Percentiles rank a stretch among this genome's conserved stretches.
phyloP scores from a whole-genome alignment of 2,113 vertebrate species.

The Sialia sialis region DNA sequence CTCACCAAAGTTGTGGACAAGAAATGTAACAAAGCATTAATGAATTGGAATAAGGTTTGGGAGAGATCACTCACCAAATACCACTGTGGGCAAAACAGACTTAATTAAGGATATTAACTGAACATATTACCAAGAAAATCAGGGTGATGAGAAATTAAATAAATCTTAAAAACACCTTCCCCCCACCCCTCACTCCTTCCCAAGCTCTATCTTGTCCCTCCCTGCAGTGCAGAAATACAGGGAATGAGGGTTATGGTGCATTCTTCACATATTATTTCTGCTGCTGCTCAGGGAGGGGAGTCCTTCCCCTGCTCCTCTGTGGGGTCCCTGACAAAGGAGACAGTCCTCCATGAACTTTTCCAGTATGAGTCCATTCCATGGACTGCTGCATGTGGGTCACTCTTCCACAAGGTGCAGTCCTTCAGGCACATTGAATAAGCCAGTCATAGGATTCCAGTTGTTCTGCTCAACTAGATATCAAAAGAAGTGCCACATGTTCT shows the following conservation, averaged over 20 bases:
- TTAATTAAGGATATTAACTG: neutral
- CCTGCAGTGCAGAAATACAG: neutral
- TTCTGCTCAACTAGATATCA: neutral
- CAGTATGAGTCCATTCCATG: neutral
- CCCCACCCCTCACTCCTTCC: neutral
- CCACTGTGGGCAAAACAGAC: fast-evolving
- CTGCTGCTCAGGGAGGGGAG: neutral
- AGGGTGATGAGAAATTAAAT: neutral
- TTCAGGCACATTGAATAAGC: neutral
- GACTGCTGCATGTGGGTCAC: neutral
- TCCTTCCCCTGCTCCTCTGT: neutral
- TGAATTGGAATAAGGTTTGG: neutral
- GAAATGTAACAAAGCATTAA: neutral
- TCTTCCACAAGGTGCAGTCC: neutral
- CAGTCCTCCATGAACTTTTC: neutral
- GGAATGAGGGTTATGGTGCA: neutral
- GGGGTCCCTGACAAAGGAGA: neutral
- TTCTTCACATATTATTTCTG: fast-evolving
- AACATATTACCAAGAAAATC: neutral
- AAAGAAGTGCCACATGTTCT: neutral
- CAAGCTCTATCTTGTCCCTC: neutral
- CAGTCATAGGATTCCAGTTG: neutral
- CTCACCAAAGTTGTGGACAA: neutral
- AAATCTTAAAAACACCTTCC: neutral
- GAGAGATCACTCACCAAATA: neutral